Percentiles rank a stretch among this genome's conserved stretches.
These are phyloP conservation scores for Pegea sp. DNA, from an alignment of 23 tunicate species.

Conservation along the genomic window DNA sequence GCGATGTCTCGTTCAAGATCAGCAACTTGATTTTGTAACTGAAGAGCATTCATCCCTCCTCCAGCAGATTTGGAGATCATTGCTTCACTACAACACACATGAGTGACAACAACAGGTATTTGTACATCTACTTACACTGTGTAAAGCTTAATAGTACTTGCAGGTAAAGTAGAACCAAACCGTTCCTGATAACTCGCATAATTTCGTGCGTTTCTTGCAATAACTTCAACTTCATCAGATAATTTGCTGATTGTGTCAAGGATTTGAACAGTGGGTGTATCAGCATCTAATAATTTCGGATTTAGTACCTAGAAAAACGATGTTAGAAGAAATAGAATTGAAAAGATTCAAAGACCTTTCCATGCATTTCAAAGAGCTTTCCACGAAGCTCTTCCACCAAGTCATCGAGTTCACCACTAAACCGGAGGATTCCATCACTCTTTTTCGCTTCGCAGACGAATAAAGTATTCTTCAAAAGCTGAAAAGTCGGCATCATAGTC, in stretches of 20 bases:
- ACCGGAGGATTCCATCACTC: constrained; percentile 55
- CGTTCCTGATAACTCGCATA: constrained; percentile 86
- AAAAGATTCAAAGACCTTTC: no score
- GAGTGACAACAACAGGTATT: not conserved
- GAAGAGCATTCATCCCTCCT: constrained; percentile 52
- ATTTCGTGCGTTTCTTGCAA: constrained; percentile 44
- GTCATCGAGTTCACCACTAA: constrained; percentile 63
- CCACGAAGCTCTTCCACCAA: constrained; percentile 43
- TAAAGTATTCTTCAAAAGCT: constrained; percentile 67
- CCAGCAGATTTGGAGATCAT: constrained; percentile 58
- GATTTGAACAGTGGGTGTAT: constrained; percentile 41
- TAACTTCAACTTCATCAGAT: constrained; percentile 29
- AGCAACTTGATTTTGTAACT: constrained; percentile 64
- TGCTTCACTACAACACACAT: constrained; percentile 31
- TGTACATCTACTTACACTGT: constrained; percentile 45
- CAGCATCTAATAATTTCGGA: constrained; percentile 36
- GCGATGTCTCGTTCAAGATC: constrained; percentile 83
- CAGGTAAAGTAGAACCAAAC: constrained; percentile 63
- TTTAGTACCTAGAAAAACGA: no score
- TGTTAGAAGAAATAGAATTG: no score
- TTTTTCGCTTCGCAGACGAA: constrained; percentile 81
- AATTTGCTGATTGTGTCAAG: constrained; percentile 45
- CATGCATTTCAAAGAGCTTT: constrained; percentile 50
- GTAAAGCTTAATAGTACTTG: constrained; percentile 29
- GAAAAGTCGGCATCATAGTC: constrained; percentile 77